Percentiles rank a stretch among this genome's conserved stretches.
Evolutionary conservation across 2,113 vertebrate species (phyloP).

Genomic region (Mus spicilegus): DNA sequence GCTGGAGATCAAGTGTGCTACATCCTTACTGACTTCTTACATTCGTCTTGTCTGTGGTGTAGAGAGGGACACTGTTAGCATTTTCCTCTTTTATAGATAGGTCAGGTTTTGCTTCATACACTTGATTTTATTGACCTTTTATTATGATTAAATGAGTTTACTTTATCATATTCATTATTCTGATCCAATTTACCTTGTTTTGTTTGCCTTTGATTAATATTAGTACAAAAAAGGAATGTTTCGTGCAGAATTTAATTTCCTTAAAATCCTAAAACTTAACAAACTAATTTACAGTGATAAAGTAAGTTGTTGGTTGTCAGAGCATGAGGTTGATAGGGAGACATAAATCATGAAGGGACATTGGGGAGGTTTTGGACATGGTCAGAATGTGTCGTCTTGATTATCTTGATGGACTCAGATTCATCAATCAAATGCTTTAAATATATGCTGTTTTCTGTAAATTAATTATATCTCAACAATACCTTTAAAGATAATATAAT

Average conservation of each 20-base stretch:
- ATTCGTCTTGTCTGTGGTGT: constrained; percentile 4
- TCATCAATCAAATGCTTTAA: neutral
- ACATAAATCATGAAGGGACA: neutral
- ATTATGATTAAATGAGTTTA: neutral
- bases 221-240: constrained; percentile 17
- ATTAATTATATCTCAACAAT: neutral
- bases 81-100: neutral
- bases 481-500: neutral
- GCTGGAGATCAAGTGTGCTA: neutral
- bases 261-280: constrained; percentile 24
- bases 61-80: neutral
- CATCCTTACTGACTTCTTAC: neutral
- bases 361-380: neutral
- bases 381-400: constrained; percentile 2
- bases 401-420: neutral
- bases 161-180: constrained; percentile 11
- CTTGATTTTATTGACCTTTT: neutral
- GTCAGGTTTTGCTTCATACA: constrained; percentile 24
- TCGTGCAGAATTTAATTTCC: constrained; percentile 8
- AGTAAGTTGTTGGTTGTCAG: neutral
- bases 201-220: constrained; percentile 51
- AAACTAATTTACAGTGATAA: neutral
- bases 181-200: constrained; percentile 8
- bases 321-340: neutral
- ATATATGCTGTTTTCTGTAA: neutral